These are phyloP conservation scores for Physeter macrocephalus DNA, from an alignment of 2,113 vertebrate species.

Conservation along the genomic window DNA sequence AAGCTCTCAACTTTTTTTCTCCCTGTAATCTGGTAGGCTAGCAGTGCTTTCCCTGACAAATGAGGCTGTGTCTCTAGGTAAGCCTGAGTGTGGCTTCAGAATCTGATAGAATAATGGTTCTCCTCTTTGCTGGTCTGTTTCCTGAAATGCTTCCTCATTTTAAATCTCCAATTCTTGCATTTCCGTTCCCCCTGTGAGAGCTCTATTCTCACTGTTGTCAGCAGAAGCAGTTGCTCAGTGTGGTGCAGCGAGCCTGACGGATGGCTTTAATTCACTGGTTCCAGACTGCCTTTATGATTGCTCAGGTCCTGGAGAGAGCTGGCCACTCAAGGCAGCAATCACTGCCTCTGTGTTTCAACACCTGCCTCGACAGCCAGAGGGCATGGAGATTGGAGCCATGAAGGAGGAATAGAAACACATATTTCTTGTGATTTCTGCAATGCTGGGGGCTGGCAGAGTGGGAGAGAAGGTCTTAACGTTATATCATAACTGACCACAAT, in stretches of 20 bases:
- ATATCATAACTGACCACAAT: not conserved
- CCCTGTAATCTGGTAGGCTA: slow-evolving; percentile 58
- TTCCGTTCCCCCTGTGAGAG: slow-evolving; percentile 56
- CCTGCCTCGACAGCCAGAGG: slow-evolving; percentile 53
- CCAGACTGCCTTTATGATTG: slow-evolving; percentile 77
- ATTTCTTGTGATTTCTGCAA: not conserved
- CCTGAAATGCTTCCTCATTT: slow-evolving; percentile 75
- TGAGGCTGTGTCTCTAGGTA: slow-evolving; percentile 55
- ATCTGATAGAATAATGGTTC: slow-evolving; percentile 53
- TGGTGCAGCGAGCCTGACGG: slow-evolving; percentile 77
- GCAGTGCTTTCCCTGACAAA: slow-evolving; percentile 71
- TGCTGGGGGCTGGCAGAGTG: not conserved
- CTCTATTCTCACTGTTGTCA: slow-evolving; percentile 71
- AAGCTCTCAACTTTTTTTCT: slow-evolving; percentile 44
- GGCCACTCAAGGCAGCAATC: slow-evolving; percentile 80
- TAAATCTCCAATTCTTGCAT: slow-evolving; percentile 37
- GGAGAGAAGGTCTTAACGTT: not conserved
- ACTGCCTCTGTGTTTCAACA: slow-evolving; percentile 72
- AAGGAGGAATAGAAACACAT: not conserved
- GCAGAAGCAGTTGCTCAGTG: slow-evolving; percentile 69
- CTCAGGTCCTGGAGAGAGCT: slow-evolving; percentile 74
- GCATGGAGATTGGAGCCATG: slow-evolving; percentile 37
- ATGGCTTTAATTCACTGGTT: slow-evolving; percentile 84
- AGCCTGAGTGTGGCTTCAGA: slow-evolving; percentile 60
- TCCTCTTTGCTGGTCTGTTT: slow-evolving; percentile 65